These are phyloP conservation scores for Drosophila lacicola DNA, from an alignment of 2,888 invertebrate genomes.

Conservation along the genomic window DNA sequence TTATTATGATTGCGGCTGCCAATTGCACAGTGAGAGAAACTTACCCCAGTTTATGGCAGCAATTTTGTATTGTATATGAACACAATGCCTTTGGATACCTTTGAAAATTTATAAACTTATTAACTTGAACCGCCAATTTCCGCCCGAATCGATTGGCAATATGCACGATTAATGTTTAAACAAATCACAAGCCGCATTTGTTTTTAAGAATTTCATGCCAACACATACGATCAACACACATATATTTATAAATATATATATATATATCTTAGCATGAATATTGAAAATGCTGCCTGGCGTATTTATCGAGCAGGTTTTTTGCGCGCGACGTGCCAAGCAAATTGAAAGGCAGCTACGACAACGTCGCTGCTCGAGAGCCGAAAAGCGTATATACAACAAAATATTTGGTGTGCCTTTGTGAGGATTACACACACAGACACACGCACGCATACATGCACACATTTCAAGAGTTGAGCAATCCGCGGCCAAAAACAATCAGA, in stretches of 20 bases:
- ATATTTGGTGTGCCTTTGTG: constrained; percentile 67
- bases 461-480: constrained; percentile 53
- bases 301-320: constrained; percentile 52
- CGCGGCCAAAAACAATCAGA: constrained; percentile 45
- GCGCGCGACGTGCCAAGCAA: constrained; percentile 68
- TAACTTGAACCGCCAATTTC: constrained; percentile 27
- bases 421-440: constrained; percentile 45
- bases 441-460: constrained; percentile 7
- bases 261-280: constrained; percentile 14
- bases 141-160: constrained; percentile 27
- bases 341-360: constrained; percentile 70
- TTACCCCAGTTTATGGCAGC: constrained; percentile 59
- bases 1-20: constrained; percentile 35
- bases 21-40: constrained; percentile 26
- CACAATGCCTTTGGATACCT: constrained; percentile 6
- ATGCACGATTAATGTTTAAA: constrained; percentile 26
- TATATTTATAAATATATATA: constrained; percentile 13
- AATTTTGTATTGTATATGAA: constrained; percentile 6
- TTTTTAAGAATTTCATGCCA: constrained; percentile 41
- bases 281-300: constrained; percentile 27
- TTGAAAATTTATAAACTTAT: constrained; percentile 2
- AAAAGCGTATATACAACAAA: constrained; percentile 77
- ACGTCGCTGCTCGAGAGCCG: constrained; percentile 76
- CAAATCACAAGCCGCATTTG: constrained; percentile 38
- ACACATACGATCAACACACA: constrained; percentile 14